Evolutionary conservation across 1,140 invertebrate species (phyloP).

Genomic region (Pseudobourletiella spinata): DNA sequence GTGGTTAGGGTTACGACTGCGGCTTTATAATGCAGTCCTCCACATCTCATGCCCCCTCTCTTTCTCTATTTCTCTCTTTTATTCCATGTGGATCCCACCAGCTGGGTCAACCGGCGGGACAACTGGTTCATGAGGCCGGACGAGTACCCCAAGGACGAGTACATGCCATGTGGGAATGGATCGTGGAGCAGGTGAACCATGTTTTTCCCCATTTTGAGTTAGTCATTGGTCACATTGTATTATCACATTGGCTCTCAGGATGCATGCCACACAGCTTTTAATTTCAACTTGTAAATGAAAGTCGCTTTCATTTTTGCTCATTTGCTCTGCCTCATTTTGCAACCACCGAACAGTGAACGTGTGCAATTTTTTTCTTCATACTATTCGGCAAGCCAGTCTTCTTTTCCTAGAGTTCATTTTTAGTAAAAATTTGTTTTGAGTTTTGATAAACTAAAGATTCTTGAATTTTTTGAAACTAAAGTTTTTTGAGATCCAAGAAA

Average conservation of each 20-base stretch:
- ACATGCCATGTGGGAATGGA: constrained; percentile 34
- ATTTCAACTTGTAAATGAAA: neutral
- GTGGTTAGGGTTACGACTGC: too few species aligned
- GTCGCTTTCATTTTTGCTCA: too few species aligned
- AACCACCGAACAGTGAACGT: too few species aligned
- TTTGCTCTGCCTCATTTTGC: neutral
- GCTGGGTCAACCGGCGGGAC: constrained; percentile 31
- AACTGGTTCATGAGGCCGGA: constrained; percentile 29
- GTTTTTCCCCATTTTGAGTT: neutral
- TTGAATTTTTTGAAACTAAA: too few species aligned
- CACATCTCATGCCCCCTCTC: neutral
- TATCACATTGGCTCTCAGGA: neutral
- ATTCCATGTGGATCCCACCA: constrained; percentile 14
- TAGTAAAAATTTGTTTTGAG: neutral
- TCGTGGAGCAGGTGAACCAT: constrained; percentile 23
- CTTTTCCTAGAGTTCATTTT: neutral
- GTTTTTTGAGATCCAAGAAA: too few species aligned
- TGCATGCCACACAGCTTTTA: neutral
- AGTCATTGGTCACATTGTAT: neutral
- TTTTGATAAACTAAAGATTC: neutral
- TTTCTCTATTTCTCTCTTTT: neutral
- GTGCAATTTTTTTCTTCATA: too few species aligned
- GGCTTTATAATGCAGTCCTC: neutral
- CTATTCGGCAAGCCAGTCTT: neutral
- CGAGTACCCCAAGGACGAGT: constrained; percentile 30